These are phyloP conservation scores for Nesometra sesokonis DNA, from an alignment of 35 echinoderm and acorn worm species.

Conservation along the genomic window DNA sequence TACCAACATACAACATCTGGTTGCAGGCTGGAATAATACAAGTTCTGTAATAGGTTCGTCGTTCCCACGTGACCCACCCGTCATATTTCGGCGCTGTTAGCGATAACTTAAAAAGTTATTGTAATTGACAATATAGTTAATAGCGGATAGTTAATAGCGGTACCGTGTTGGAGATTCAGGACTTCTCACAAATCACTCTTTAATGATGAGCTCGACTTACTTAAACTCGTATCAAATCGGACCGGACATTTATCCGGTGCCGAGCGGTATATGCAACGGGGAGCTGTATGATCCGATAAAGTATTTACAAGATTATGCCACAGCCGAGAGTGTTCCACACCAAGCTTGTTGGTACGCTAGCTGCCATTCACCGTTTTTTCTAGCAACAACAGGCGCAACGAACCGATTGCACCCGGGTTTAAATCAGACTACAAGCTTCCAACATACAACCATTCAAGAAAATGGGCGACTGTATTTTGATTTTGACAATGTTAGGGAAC, in stretches of 20 bases:
- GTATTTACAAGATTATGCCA: not conserved
- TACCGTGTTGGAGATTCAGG: not conserved
- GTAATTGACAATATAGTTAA: not conserved
- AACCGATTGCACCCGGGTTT: not conserved
- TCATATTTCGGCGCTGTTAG: not conserved
- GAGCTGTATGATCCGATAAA: not conserved
- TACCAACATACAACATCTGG: not conserved
- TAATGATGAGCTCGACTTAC: not conserved
- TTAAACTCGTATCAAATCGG: not conserved
- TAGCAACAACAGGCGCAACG: not conserved
- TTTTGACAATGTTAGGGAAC: not conserved
- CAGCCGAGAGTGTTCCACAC: not conserved
- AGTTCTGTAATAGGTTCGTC: not conserved
- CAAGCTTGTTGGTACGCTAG: not conserved
- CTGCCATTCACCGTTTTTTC: not conserved
- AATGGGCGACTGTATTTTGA: not conserved
- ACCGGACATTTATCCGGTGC: not conserved
- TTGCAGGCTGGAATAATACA: not conserved
- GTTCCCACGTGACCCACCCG: not conserved
- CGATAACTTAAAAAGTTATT: not conserved
- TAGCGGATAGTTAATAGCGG: no score
- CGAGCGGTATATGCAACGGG: not conserved
- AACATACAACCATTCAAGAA: not conserved
- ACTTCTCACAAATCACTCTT: not conserved
- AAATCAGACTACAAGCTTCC: not conserved